Conservation (phyloP, 2,888 invertebrate species). For the Mycalesis mineus region DNA sequence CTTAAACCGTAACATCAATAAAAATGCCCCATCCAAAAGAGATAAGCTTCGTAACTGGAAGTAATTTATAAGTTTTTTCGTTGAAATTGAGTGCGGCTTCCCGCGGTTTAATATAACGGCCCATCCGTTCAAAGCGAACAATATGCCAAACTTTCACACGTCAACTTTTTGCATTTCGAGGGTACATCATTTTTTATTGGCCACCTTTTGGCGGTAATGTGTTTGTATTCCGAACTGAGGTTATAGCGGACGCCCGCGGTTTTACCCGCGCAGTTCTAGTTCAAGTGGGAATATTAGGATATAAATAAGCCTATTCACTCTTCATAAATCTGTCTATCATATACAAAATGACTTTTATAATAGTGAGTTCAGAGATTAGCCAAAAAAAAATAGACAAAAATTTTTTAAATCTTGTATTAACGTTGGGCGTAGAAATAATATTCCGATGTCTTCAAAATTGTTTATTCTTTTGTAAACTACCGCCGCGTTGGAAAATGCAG, state of each 20-base stretch:
- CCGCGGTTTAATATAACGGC: constrained; percentile 66
- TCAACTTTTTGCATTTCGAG: constrained; percentile 32
- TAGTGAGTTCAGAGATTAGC: too few relatives aligned
- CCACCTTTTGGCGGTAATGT: constrained; percentile 24
- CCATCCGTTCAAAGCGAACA: constrained; percentile 59
- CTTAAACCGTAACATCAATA: not conserved
- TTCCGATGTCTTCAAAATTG: too few relatives aligned
- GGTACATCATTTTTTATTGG: constrained; percentile 31
- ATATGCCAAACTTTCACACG: constrained; percentile 62
- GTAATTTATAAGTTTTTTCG: constrained; percentile 61
- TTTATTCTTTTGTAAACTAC: too few relatives aligned
- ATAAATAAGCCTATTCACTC: too few relatives aligned
- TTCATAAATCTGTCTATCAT: too few relatives aligned
- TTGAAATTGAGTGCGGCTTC: constrained; percentile 66
- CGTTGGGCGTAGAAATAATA: too few relatives aligned
- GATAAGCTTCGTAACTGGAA: constrained; percentile 27
- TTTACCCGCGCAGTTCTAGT: too few relatives aligned
- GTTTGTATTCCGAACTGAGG: constrained; percentile 10
- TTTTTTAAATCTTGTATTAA: too few relatives aligned
- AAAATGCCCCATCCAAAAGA: constrained; percentile 40
- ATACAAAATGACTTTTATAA: too few relatives aligned
- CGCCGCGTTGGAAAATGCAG: too few relatives aligned
- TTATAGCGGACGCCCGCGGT: too few relatives aligned
- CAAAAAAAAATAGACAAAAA: constrained; percentile 36
- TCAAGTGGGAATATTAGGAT: too few relatives aligned